Conservation (phyloP, 2,113 vertebrate species). For the Syngnathoides biaculeatus region DNA sequence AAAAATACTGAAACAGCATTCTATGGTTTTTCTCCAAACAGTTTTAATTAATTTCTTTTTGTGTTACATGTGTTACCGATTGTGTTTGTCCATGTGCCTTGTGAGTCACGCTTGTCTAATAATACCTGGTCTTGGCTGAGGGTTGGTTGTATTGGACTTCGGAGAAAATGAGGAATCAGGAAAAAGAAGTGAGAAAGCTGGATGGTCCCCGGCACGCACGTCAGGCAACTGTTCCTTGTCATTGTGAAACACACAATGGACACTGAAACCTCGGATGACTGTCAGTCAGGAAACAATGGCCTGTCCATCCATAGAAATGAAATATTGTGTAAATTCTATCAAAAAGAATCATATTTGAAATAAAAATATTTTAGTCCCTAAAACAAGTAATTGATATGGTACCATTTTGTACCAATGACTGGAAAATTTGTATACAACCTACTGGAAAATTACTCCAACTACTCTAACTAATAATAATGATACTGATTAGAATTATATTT, state of each 20-base stretch:
- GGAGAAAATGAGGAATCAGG: constrained; percentile 80
- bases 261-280: constrained; percentile 70
- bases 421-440: too few relatives aligned
- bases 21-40: not conserved
- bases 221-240: constrained; percentile 60
- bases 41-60: not conserved
- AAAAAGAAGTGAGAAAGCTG: constrained; percentile 80
- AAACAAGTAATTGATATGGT: not conserved
- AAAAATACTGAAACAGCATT: not conserved
- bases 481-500: not conserved
- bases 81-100: constrained; percentile 33
- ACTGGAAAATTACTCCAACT: not conserved
- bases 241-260: constrained; percentile 76
- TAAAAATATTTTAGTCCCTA: not conserved
- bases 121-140: constrained; percentile 56
- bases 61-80: not conserved
- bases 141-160: constrained; percentile 52
- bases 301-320: constrained; percentile 48
- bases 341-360: constrained; percentile 4
- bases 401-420: too few relatives aligned
- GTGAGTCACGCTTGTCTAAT: constrained; percentile 60
- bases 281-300: constrained; percentile 62
- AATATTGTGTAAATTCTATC: constrained; percentile 11
- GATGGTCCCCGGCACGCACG: constrained; percentile 60
- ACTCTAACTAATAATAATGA: not conserved